phyloP scores from a whole-genome alignment of 2,797 vertebrate genomes.

The Chelmon rostratus region DNA sequence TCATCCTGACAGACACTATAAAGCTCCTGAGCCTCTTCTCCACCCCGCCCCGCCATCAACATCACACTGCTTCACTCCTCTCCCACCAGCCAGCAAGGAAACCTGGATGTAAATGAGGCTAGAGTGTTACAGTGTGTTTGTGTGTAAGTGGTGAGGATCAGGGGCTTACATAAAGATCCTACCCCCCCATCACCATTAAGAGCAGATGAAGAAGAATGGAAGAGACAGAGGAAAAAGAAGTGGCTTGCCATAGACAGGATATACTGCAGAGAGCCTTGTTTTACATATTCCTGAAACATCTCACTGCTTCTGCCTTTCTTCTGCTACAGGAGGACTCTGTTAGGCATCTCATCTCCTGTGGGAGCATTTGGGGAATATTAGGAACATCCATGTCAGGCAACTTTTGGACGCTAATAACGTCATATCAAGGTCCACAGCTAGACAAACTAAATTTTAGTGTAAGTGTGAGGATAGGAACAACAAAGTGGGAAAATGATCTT shows the following conservation, averaged over 20 bases:
- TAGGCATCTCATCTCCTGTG: slow-evolving; percentile 39
- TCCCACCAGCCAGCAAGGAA: slow-evolving; percentile 79
- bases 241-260: slow-evolving; percentile 63
- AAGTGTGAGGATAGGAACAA: background rate
- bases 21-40: slow-evolving; percentile 75
- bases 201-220: slow-evolving; percentile 55
- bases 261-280: slow-evolving; percentile 52
- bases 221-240: slow-evolving; percentile 39
- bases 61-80: slow-evolving; percentile 55
- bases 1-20: slow-evolving; percentile 92
- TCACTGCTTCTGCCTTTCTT: slow-evolving; percentile 53
- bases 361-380: slow-evolving; percentile 44
- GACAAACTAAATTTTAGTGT: background rate
- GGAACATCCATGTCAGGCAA: slow-evolving; percentile 45
- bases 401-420: slow-evolving; percentile 50
- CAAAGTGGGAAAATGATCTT: background rate
- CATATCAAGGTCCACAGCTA: slow-evolving; percentile 29
- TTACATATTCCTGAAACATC: slow-evolving; percentile 71
- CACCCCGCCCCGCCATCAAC: slow-evolving; percentile 65
- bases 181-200: slow-evolving; percentile 69
- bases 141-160: slow-evolving; percentile 52
- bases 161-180: slow-evolving; percentile 60
- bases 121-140: slow-evolving; percentile 54
- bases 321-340: slow-evolving; percentile 48
- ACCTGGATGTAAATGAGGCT: slow-evolving; percentile 91